Evolutionary conservation across 2,113 vertebrate species (phyloP).

Genomic region (Madoqua kirkii): DNA sequence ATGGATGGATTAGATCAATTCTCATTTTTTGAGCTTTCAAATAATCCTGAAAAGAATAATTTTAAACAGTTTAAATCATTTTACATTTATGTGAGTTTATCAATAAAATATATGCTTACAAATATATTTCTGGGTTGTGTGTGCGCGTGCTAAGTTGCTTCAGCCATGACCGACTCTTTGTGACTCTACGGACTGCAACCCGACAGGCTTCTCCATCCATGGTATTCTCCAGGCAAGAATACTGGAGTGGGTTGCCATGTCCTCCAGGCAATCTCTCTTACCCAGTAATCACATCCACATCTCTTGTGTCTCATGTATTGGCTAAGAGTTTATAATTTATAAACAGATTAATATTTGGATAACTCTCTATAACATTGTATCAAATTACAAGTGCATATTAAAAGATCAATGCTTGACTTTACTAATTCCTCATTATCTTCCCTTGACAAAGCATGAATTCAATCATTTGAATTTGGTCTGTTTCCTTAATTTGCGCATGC

Average conservation of each 20-base stretch:
- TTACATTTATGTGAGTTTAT: background rate
- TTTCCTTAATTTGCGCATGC: background rate
- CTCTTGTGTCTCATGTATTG: background rate
- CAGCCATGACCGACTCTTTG: background rate
- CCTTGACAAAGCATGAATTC: background rate
- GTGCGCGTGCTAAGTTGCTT: background rate
- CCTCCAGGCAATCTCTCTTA: background rate
- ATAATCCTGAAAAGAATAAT: background rate
- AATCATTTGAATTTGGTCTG: background rate
- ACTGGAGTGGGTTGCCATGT: background rate
- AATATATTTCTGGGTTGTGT: background rate
- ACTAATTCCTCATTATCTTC: background rate
- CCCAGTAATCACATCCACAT: background rate
- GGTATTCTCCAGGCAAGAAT: background rate
- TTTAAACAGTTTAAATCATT: background rate
- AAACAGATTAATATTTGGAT: background rate
- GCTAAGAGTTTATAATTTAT: background rate
- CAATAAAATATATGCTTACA: background rate
- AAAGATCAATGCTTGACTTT: background rate
- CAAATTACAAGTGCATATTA: background rate
- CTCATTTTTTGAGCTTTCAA: background rate
- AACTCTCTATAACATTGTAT: too few species aligned
- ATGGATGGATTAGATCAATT: background rate
- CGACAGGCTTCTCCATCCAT: background rate
- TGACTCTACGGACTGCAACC: background rate